Conservation (phyloP, 23 tunicate genomes). For the Trididemnum nubilum region DNA sequence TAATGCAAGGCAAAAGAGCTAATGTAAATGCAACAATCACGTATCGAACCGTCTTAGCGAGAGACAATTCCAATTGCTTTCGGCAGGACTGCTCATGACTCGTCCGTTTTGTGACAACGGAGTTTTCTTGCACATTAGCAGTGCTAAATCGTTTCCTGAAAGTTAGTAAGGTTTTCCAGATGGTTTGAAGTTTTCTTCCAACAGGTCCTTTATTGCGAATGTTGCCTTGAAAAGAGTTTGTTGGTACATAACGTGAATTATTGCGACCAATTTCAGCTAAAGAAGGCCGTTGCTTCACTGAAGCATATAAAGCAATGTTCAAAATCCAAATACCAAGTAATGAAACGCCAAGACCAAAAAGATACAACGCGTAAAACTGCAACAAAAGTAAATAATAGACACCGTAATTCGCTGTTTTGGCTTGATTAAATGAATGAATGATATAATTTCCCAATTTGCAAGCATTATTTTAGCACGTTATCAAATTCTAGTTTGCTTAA, state of each 20-base stretch:
- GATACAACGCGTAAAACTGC: slow-evolving; percentile 41
- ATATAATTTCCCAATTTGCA: no score
- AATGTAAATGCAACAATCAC: slow-evolving; percentile 40
- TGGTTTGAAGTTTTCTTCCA: neutral
- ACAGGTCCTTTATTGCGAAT: no score
- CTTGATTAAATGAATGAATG: no score
- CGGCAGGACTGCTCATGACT: neutral
- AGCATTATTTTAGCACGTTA: no score
- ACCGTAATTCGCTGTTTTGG: no score
- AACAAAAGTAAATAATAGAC: neutral
- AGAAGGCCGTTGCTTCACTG: neutral
- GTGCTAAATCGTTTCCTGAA: slow-evolving; percentile 4
- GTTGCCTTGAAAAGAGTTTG: no score
- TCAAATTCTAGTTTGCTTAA: no score
- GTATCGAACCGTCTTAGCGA: slow-evolving; percentile 37
- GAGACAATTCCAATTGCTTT: slow-evolving; percentile 11
- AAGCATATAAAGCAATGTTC: slow-evolving; percentile 20
- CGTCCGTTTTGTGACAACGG: neutral
- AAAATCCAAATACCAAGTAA: slow-evolving; percentile 38
- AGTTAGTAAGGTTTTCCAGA: neutral
- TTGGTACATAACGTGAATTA: no score
- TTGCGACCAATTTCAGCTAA: neutral
- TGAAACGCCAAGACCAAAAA: slow-evolving; percentile 16
- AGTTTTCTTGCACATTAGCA: neutral
- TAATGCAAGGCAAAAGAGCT: slow-evolving; percentile 32